phyloP scores from a whole-genome alignment of 2,797 vertebrate species.

The Glyptemys insculpta region DNA sequence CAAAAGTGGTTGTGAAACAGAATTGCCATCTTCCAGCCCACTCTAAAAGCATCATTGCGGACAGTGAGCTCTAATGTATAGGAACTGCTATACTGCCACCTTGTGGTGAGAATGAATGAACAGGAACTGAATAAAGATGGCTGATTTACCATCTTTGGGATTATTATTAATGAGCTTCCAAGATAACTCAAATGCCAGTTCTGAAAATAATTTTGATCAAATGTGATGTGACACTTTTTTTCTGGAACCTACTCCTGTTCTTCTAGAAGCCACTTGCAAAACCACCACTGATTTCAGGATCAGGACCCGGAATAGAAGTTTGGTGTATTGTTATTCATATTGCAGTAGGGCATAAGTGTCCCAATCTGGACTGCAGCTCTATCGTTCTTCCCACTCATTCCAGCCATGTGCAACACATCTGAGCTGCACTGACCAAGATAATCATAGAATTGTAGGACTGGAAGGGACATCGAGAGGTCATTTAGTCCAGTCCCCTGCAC shows the following conservation, averaged over 20 bases:
- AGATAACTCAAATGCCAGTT: fast-evolving
- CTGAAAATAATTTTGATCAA: neutral
- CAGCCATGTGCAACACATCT: neutral
- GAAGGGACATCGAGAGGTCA: too few relatives aligned
- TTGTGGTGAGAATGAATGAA: constrained; percentile 20
- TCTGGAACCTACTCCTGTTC: neutral
- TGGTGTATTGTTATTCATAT: neutral
- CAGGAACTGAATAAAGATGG: constrained; percentile 36
- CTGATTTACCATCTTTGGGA: neutral
- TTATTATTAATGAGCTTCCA: neutral
- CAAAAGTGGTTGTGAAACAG: neutral
- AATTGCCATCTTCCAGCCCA: fast-evolving
- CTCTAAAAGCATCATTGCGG: neutral
- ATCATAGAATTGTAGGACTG: too few relatives aligned
- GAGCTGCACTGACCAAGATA: neutral
- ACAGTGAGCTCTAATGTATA: neutral
- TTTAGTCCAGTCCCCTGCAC: neutral
- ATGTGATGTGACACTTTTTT: neutral
- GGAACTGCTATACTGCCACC: constrained; percentile 56
- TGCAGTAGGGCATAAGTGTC: neutral
- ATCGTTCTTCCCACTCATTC: neutral
- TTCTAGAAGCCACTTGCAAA: neutral
- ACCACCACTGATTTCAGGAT: neutral
- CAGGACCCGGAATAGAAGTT: neutral
- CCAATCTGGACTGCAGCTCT: neutral